Percentiles rank a stretch among this genome's conserved stretches.
Evolutionary conservation across 2,888 invertebrate species (phyloP).

Genomic region (Idaea dimidiata): DNA sequence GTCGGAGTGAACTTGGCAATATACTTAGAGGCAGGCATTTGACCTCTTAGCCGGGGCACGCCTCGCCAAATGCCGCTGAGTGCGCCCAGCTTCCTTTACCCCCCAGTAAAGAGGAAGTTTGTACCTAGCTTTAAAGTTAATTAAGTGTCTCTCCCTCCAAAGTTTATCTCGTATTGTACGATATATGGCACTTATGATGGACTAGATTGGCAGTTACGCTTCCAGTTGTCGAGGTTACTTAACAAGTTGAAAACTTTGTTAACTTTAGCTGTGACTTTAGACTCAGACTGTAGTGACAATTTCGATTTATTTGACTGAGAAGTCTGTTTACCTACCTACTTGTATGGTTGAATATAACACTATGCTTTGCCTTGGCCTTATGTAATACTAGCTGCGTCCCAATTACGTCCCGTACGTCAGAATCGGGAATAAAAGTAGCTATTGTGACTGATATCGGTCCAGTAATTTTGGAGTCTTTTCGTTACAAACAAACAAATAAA

Average conservation of each 20-base stretch:
- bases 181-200: conserved; percentile 48
- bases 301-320: conserved; percentile 1
- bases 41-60: conserved; percentile 48
- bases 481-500: no score
- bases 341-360: no score
- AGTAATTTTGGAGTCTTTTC: no score
- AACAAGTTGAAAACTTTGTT: conserved; percentile 18
- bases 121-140: conserved; percentile 67
- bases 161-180: conserved; percentile 49
- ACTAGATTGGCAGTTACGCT: conserved; percentile 47
- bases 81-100: conserved; percentile 40
- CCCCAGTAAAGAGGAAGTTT: conserved; percentile 45
- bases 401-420: no score
- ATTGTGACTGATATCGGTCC: no score
- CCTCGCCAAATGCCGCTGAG: conserved; percentile 51
- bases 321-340: neutral
- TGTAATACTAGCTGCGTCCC: no score
- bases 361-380: no score
- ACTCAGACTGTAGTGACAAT: neutral
- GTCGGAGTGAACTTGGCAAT: conserved; percentile 8
- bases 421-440: no score
- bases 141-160: conserved; percentile 51
- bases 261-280: no score
- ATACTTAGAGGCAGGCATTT: conserved; percentile 48
- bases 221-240: conserved; percentile 35